These are phyloP conservation scores for Drosophila lutescens DNA, from an alignment of 2,888 invertebrate species.

Conservation along the genomic window DNA sequence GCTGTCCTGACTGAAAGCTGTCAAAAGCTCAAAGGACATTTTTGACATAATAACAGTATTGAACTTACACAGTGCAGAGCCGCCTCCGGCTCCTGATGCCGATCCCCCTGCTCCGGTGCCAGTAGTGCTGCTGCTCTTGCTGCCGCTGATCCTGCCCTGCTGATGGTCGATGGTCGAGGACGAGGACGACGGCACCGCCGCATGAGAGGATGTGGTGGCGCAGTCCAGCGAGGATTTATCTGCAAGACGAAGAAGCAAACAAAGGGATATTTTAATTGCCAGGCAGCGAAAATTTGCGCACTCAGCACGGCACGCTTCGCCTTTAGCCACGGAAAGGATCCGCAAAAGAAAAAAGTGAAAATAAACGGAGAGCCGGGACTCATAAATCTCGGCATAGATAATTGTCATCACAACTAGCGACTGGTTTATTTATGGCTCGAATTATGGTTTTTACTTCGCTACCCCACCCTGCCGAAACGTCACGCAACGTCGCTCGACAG, in stretches of 20 bases:
- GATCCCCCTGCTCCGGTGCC: conserved; percentile 33
- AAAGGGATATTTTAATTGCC: conserved; percentile 67
- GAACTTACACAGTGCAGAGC: conserved; percentile 76
- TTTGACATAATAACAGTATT: conserved; percentile 19
- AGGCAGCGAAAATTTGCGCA: conserved; percentile 72
- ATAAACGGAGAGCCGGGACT: conserved; percentile 27
- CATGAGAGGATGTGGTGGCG: conserved; percentile 74
- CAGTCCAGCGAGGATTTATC: conserved; percentile 83
- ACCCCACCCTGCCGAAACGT: conserved; percentile 6
- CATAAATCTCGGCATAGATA: conserved; percentile 77
- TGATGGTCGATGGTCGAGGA: conserved; percentile 54
- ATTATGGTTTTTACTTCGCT: conserved; percentile 63
- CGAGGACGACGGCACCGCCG: conserved; percentile 62
- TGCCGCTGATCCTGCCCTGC: conserved; percentile 69
- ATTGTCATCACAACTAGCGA: conserved; percentile 77
- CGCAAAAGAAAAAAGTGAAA: conserved; percentile 18
- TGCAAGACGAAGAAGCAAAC: conserved; percentile 56
- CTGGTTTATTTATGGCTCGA: conserved; percentile 73
- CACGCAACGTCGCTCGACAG: conserved; percentile 68
- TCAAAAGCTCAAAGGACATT: conserved; percentile 57
- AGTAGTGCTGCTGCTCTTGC: conserved; percentile 79
- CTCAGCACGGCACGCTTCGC: conserved; percentile 69
- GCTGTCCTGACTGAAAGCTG: conserved; percentile 73
- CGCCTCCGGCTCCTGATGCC: conserved; percentile 29
- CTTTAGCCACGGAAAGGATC: conserved; percentile 56